A percentile compares a stretch with the other conserved stretches of the same genome.
These are phyloP conservation scores for Phacellophora camtschatica DNA, from an alignment of 30 jellyfish, hydroid and myxozoan genomes.

Conservation along the genomic window DNA sequence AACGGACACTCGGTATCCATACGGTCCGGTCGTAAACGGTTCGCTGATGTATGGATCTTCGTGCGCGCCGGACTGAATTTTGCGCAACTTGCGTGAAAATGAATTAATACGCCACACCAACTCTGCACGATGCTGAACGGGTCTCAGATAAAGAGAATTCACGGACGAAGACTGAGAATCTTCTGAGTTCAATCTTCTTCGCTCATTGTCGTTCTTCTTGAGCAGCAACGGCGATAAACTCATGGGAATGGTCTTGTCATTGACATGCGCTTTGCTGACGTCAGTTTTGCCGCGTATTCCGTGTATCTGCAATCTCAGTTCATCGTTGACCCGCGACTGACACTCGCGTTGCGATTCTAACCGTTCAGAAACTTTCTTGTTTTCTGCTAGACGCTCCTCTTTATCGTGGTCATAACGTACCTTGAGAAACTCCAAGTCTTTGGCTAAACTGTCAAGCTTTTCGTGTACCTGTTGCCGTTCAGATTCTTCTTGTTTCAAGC, in stretches of 20 bases:
- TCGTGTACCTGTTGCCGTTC: conserved; percentile 53
- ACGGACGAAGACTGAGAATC: conserved; percentile 77
- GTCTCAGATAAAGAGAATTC: conserved; percentile 52
- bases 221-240: conserved; percentile 50
- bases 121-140: conserved; percentile 85
- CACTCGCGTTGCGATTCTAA: conserved; percentile 80
- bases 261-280: conserved; percentile 14
- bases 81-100: conserved; percentile 83
- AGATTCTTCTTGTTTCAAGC: conserved; percentile 57
- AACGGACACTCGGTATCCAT: conserved; percentile 92
- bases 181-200: conserved; percentile 42
- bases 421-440: conserved; percentile 64
- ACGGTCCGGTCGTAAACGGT: conserved; percentile 93
- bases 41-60: conserved; percentile 97
- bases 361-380: conserved; percentile 54
- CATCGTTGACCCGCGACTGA: conserved; percentile 91
- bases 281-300: conserved; percentile 71
- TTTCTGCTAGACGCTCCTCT: conserved; percentile 64
- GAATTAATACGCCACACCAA: conserved; percentile 89
- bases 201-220: conserved; percentile 45
- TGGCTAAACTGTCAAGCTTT: conserved; percentile 62
- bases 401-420: conserved; percentile 59
- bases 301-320: conserved; percentile 85
- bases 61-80: conserved; percentile 89
- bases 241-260: conserved; percentile 46